A percentile compares a stretch with the other conserved stretches of the same genome.
Conservation (phyloP, 1,140 invertebrate genomes). For the Rhagoletis pomonella region DNA sequence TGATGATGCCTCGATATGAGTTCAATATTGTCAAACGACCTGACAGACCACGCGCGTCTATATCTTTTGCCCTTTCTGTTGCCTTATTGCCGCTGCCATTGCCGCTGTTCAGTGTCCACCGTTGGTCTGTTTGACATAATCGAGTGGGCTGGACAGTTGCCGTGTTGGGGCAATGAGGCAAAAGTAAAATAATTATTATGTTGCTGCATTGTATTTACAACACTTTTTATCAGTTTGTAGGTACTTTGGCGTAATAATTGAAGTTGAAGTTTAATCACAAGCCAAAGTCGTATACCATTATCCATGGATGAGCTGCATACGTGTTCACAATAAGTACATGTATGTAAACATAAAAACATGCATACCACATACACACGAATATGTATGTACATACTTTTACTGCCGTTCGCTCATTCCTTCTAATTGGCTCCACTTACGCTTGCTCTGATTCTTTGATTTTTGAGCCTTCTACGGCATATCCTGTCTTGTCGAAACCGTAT, state of each 20-base stretch:
- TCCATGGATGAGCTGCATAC: not conserved
- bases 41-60: not conserved
- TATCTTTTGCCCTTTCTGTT: no score
- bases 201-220: conserved; percentile 50
- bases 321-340: not conserved
- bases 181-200: conserved; percentile 50
- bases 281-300: conserved; percentile 32
- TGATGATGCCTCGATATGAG: conserved; percentile 38
- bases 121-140: not conserved
- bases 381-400: no score
- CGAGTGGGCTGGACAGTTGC: conserved; percentile 7
- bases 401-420: no score
- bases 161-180: conserved; percentile 18
- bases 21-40: conserved; percentile 29
- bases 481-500: no score
- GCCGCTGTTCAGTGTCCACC: not conserved
- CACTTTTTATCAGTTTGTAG: conserved; percentile 49
- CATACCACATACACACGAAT: no score
- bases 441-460: no score
- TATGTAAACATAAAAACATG: no score
- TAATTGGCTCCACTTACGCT: no score
- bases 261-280: conserved; percentile 51
- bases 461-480: no score
- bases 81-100: not conserved
- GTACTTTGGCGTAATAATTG: conserved; percentile 47